These are phyloP conservation scores for Ceraclea dissimilis DNA, from an alignment of 2,888 invertebrate species.

Conservation along the genomic window DNA sequence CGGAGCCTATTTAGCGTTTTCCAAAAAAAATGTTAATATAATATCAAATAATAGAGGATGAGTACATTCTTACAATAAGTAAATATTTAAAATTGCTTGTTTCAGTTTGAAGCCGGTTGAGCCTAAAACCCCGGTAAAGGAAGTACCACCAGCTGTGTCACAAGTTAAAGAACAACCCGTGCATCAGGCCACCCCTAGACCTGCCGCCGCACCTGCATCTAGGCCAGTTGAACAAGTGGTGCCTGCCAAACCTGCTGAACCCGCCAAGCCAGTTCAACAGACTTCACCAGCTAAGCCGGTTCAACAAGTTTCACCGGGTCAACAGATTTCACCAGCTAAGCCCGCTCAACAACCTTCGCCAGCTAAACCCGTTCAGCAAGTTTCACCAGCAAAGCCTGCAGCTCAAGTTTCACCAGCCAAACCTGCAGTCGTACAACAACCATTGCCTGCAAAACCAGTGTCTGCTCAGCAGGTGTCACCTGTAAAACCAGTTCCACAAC, in stretches of 20 bases:
- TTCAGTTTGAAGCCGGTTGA: background rate
- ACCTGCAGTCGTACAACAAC: background rate
- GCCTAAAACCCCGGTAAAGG: constrained; percentile 8
- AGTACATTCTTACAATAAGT: too few species aligned
- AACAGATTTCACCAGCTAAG: background rate
- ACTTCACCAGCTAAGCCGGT: constrained; percentile 2
- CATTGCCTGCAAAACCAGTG: constrained; percentile 12
- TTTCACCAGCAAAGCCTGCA: background rate
- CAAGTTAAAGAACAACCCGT: constrained; percentile 14
- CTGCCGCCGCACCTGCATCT: constrained; percentile 3
- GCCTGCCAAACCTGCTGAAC: background rate
- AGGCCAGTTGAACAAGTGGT: background rate
- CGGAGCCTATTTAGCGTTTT: too few species aligned
- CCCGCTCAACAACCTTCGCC: constrained; percentile 9
- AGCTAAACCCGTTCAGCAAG: constrained; percentile 3
- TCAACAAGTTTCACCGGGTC: background rate
- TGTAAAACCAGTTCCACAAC: constrained; percentile 8
- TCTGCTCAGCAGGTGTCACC: constrained; percentile 6
- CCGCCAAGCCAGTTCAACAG: constrained; percentile 1
- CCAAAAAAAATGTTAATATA: too few species aligned
- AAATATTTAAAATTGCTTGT: background rate
- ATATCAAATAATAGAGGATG: too few species aligned
- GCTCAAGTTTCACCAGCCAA: background rate
- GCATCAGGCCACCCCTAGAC: constrained; percentile 5
- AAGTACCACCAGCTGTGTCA: constrained; percentile 6